Evolutionary conservation across 2,797 vertebrate genomes (phyloP).

Genomic region (Avahi laniger): DNA sequence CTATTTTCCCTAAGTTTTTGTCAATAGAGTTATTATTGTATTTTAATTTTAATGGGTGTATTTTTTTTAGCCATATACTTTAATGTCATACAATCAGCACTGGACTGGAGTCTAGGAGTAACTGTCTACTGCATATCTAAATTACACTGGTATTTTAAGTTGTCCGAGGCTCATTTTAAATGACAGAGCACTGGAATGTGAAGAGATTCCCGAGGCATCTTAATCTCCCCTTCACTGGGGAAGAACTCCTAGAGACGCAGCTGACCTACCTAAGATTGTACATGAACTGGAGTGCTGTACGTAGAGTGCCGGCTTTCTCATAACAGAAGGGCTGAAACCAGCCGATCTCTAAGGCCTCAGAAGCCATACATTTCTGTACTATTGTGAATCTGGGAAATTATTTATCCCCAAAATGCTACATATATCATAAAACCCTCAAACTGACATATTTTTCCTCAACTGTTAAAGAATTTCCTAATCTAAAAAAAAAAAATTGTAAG

Average conservation of each 20-base stretch:
- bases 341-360: neutral
- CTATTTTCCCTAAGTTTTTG: neutral
- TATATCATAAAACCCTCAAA: neutral
- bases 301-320: neutral
- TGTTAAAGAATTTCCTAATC: neutral
- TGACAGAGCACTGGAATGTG: neutral
- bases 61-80: neutral
- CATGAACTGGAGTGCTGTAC: too few relatives aligned
- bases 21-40: neutral
- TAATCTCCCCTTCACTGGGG: neutral
- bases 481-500: neutral
- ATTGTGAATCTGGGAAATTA: neutral
- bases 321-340: neutral
- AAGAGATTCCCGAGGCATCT: neutral
- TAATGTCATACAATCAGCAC: neutral
- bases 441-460: neutral
- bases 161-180: neutral
- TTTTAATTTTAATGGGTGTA: neutral
- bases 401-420: neutral
- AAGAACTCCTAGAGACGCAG: neutral
- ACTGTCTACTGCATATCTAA: neutral
- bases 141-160: neutral
- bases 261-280: neutral
- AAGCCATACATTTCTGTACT: neutral
- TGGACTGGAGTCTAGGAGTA: neutral